Evolutionary conservation across 2,888 invertebrate genomes (phyloP).

Genomic region (Aradus depressus): DNA sequence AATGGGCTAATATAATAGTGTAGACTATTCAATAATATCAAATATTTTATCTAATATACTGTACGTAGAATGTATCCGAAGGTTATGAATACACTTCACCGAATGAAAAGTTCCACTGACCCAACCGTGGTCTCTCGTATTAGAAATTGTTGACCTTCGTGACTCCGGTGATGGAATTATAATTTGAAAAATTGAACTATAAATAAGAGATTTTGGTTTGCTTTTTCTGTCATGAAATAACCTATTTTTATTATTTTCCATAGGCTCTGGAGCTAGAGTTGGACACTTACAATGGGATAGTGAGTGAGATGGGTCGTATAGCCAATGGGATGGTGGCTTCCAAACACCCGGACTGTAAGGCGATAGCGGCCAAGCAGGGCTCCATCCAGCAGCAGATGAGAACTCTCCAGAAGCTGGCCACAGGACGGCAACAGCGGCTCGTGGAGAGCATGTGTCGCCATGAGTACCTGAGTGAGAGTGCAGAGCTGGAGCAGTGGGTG

Average conservation of each 20-base stretch:
- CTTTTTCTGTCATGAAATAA: neutral
- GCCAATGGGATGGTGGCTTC: slow-evolving; percentile 67
- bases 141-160: too few relatives aligned
- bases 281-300: slow-evolving; percentile 82
- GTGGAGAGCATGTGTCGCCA: slow-evolving; percentile 86
- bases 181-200: too few relatives aligned
- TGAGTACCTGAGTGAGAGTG: slow-evolving; percentile 81
- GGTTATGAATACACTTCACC: too few relatives aligned
- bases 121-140: too few relatives aligned
- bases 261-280: slow-evolving; percentile 79
- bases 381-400: slow-evolving; percentile 66
- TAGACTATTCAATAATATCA: too few relatives aligned
- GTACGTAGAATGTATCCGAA: too few relatives aligned
- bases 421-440: slow-evolving; percentile 66
- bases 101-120: too few relatives aligned
- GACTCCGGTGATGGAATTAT: too few relatives aligned
- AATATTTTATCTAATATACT: too few relatives aligned
- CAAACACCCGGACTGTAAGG: slow-evolving; percentile 72
- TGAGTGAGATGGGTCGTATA: slow-evolving; percentile 83
- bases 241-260: slow-evolving; percentile 23
- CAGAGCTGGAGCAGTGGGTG: slow-evolving; percentile 85
- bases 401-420: slow-evolving; percentile 67
- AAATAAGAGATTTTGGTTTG: too few relatives aligned
- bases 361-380: slow-evolving; percentile 64
- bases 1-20: too few relatives aligned